Evolutionary conservation across 1,140 invertebrate genomes (phyloP).

Genomic region (Drosophila sp.): DNA sequence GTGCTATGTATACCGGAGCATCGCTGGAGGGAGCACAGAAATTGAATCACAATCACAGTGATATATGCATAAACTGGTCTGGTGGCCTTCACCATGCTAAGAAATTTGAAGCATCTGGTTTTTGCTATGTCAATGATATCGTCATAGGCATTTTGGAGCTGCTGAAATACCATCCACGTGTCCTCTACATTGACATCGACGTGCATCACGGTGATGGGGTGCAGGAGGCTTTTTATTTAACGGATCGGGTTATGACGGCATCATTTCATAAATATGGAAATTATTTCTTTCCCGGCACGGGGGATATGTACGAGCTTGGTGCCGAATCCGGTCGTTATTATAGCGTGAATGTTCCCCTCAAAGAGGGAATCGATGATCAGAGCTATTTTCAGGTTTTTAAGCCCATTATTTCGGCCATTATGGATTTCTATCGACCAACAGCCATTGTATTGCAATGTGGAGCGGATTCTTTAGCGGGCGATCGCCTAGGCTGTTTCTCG

Average conservation of each 20-base stretch:
- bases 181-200: slow-evolving; percentile 99
- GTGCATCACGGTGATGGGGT: slow-evolving; percentile 99
- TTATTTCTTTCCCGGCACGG: slow-evolving; percentile 98
- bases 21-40: slow-evolving; percentile 97
- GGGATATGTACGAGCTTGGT: slow-evolving; percentile 99
- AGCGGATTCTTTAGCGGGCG: slow-evolving; percentile 97
- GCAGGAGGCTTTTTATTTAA: slow-evolving; percentile 99
- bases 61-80: slow-evolving; percentile 99
- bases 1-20: slow-evolving; percentile 98
- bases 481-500: slow-evolving; percentile 89
- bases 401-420: slow-evolving; percentile 95
- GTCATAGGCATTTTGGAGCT: slow-evolving; percentile 99
- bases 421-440: slow-evolving; percentile 98
- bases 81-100: slow-evolving; percentile 99
- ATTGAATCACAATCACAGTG: slow-evolving; percentile 95
- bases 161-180: slow-evolving; percentile 96
- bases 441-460: slow-evolving; percentile 99
- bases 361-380: slow-evolving; percentile 97
- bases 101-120: slow-evolving; percentile 97
- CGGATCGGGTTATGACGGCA: slow-evolving; percentile 99
- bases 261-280: slow-evolving; percentile 99
- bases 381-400: slow-evolving; percentile 97
- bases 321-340: slow-evolving; percentile 96
- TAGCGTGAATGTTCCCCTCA: slow-evolving; percentile 97
- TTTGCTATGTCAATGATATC: slow-evolving; percentile 93